These are phyloP conservation scores for Samia ricini DNA, from an alignment of 1,140 invertebrate species.

Conservation along the genomic window DNA sequence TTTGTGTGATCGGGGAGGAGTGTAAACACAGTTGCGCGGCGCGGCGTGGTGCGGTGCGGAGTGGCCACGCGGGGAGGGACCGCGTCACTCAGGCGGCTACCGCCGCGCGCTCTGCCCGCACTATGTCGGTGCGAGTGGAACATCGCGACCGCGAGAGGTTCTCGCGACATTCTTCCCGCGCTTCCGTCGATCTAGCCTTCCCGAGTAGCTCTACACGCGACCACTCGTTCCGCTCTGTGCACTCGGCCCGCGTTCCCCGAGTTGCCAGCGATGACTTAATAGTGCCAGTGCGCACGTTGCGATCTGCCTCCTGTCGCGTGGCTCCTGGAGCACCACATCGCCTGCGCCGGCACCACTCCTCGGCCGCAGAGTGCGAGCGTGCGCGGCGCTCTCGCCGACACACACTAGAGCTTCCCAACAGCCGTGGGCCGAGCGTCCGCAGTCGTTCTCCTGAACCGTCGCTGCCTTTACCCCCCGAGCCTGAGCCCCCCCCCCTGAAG, in stretches of 20 bases:
- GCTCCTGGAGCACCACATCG: conserved; percentile 63
- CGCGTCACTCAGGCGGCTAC: conserved; percentile 56
- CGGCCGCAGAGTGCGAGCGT: conserved; percentile 67
- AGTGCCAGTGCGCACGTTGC: conserved; percentile 66
- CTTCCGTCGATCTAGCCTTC: conserved; percentile 65
- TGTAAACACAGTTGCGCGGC: conserved; percentile 62
- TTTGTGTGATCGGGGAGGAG: conserved; percentile 52
- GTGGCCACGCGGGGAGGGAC: conserved; percentile 38
- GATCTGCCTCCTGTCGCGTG: conserved; percentile 64
- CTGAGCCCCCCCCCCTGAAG: conserved; percentile 50
- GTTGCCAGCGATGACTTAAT: conserved; percentile 67
- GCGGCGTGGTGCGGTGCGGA: conserved; percentile 38
- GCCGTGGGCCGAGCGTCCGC: conserved; percentile 61
- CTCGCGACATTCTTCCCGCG: conserved; percentile 67
- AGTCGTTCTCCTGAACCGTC: conserved; percentile 61
- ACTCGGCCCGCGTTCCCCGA: conserved; percentile 64
- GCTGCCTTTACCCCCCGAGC: conserved; percentile 52
- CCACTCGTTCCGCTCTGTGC: conserved; percentile 66
- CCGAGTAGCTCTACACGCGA: conserved; percentile 61
- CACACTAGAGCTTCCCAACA: conserved; percentile 59
- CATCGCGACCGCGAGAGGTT: conserved; percentile 67
- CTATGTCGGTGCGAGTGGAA: conserved; percentile 65
- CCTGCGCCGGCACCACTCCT: conserved; percentile 63
- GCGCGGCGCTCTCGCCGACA: conserved; percentile 62
- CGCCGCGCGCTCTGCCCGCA: conserved; percentile 61